Conservation (phyloP, 1,140 invertebrate species). For the Glossosoma conforme region DNA sequence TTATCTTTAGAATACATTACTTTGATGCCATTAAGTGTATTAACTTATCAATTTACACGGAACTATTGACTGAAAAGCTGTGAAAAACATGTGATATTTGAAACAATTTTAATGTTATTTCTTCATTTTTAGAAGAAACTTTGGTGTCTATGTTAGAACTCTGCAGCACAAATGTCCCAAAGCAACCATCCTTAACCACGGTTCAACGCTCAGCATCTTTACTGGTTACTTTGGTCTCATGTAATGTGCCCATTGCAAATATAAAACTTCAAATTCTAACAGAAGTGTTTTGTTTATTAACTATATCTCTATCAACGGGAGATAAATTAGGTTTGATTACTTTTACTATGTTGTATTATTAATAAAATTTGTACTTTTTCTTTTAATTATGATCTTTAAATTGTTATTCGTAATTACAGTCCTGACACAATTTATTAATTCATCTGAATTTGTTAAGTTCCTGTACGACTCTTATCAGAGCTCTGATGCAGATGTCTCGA, state of each 20-base stretch:
- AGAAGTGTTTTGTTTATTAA: constrained; percentile 19
- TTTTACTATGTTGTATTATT: not conserved
- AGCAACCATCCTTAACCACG: not conserved
- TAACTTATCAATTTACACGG: no score
- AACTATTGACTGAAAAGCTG: no score
- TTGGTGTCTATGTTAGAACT: constrained; percentile 20
- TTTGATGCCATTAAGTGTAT: no score
- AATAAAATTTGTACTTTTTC: not conserved
- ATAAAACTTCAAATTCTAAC: constrained; percentile 10
- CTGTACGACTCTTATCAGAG: constrained; percentile 16
- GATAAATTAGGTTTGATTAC: constrained; percentile 18
- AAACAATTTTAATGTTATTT: constrained; percentile 4
- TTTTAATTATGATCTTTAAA: not conserved
- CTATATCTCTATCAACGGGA: constrained; percentile 17
- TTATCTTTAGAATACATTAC: no score
- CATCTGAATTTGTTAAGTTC: constrained; percentile 16
- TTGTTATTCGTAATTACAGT: constrained; percentile 23
- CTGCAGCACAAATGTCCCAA: constrained; percentile 16
- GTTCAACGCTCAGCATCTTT: constrained; percentile 14
- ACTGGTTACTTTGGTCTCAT: constrained; percentile 5
- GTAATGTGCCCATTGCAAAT: constrained; percentile 3
- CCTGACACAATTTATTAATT: constrained; percentile 23
- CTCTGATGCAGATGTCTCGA: constrained; percentile 11
- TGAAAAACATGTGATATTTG: no score
- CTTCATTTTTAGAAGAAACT: constrained; percentile 21